Conservation (phyloP, 2,797 vertebrate genomes). For the Thripadectes ignobilis region DNA sequence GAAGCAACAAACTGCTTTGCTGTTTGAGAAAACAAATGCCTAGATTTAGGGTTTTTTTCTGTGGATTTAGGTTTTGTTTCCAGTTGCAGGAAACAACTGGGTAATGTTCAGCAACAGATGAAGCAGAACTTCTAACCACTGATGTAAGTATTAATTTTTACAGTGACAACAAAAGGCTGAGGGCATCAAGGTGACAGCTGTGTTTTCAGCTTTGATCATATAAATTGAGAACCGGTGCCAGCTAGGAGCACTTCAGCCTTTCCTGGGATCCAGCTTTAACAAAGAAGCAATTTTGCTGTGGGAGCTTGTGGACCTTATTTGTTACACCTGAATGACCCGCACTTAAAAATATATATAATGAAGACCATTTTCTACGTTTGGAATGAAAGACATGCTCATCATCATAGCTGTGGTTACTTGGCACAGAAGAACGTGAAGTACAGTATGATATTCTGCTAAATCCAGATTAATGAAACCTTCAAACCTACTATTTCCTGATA, state of each 20-base stretch:
- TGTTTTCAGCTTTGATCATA: conserved; percentile 40
- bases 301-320: neutral
- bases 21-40: neutral
- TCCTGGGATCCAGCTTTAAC: neutral
- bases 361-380: neutral
- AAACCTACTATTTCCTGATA: neutral
- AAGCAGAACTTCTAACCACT: conserved; percentile 1
- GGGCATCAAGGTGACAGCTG: conserved; percentile 16
- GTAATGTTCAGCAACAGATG: neutral
- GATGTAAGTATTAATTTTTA: neutral
- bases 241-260: neutral
- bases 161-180: conserved; percentile 2
- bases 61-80: neutral
- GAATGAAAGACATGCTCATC: neutral
- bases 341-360: neutral
- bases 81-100: neutral
- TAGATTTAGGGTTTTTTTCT: neutral
- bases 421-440: neutral
- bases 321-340: neutral
- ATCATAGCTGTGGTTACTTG: neutral
- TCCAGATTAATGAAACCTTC: neutral
- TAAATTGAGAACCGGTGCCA: neutral
- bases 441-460: neutral
- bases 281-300: neutral
- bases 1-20: neutral